Conservation (phyloP, 2,113 vertebrate genomes). For the Chauna torquata region DNA sequence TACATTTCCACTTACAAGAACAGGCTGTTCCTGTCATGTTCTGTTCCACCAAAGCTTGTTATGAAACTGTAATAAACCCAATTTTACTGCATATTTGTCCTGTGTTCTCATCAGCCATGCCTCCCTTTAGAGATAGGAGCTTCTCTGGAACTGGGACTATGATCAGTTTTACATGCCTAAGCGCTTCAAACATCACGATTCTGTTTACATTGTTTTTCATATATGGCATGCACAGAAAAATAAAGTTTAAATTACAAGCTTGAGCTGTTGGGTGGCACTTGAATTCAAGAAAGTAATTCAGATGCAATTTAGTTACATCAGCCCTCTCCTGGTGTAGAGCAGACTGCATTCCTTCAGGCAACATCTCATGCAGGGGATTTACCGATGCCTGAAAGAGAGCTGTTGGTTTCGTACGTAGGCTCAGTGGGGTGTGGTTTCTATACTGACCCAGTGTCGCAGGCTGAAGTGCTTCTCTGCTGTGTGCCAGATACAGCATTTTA, state of each 20-base stretch:
- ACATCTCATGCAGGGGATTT: not conserved
- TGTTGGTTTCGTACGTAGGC: not conserved
- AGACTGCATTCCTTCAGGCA: fast-evolving
- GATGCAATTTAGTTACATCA: not conserved
- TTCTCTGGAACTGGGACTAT: not conserved
- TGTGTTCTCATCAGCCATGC: not conserved
- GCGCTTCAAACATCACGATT: not conserved
- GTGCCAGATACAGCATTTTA: not conserved
- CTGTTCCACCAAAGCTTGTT: not conserved
- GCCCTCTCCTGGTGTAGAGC: not conserved
- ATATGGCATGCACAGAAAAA: not conserved
- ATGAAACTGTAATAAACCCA: not conserved
- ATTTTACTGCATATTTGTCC: not conserved
- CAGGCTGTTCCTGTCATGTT: not conserved
- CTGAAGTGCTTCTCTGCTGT: not conserved
- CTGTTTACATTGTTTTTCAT: not conserved
- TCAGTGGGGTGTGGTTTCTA: not conserved
- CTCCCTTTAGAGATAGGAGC: not conserved
- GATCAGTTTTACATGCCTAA: not conserved
- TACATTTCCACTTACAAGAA: slow-evolving; percentile 20
- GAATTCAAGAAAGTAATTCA: not conserved
- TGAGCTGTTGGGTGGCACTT: not conserved
- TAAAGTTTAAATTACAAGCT: not conserved
- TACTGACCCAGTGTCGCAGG: not conserved
- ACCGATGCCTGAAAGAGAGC: fast-evolving